These are phyloP conservation scores for Coelogynopora nodosa DNA, from an alignment of 2,888 invertebrate genomes.

Conservation along the genomic window DNA sequence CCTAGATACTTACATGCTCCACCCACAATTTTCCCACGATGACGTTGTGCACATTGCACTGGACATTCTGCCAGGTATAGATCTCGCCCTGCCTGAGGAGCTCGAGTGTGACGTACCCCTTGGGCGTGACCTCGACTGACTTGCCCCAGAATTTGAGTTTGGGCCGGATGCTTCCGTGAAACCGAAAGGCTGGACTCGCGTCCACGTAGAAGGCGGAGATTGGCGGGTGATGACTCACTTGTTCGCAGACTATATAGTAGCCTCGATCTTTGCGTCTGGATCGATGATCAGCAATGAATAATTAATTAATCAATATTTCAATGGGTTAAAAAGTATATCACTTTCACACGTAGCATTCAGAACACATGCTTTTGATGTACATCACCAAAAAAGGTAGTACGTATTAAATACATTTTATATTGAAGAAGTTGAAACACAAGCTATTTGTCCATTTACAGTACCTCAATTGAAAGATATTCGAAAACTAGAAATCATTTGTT, in stretches of 20 bases:
- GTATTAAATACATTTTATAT: too few relatives aligned
- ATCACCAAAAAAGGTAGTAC: too few relatives aligned
- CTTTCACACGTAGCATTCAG: too few relatives aligned
- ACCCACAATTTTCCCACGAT: conserved; percentile 99
- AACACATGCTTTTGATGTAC: too few relatives aligned
- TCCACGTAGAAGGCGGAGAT: conserved; percentile 93
- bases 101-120: conserved; percentile 56
- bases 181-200: conserved; percentile 83
- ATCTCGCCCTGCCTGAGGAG: conserved; percentile 69
- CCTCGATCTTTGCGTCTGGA: conserved; percentile 61
- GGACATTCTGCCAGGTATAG: conserved; percentile 81
- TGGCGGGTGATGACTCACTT: conserved; percentile 97
- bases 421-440: too few relatives aligned
- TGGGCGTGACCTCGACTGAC: conserved; percentile 69
- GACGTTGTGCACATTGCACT: conserved; percentile 97
- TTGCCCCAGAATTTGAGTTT: conserved; percentile 85
- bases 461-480: too few relatives aligned
- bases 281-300: too few relatives aligned
- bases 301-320: too few relatives aligned
- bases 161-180: conserved; percentile 98
- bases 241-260: conserved; percentile 62
- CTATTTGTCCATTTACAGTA: too few relatives aligned
- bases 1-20: conserved; percentile 67
- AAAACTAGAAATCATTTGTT: too few relatives aligned
- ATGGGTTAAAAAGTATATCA: too few relatives aligned